Evolutionary conservation across 2,797 vertebrate genomes (phyloP).

Genomic region (Esox lucius): DNA sequence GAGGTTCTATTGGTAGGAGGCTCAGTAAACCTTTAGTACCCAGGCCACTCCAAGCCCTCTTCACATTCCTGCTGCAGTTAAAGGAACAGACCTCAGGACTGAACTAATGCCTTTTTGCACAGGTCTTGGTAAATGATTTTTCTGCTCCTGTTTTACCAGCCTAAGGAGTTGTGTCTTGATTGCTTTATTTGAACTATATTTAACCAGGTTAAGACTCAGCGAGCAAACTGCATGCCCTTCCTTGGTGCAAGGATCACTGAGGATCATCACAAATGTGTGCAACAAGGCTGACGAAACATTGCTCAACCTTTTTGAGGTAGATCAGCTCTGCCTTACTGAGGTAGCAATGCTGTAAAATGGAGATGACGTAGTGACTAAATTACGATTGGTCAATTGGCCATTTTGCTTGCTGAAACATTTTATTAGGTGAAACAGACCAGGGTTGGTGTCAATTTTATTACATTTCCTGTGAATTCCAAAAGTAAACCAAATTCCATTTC

Average conservation of each 20-base stretch:
- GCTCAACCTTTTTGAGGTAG: not conserved
- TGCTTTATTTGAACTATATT: not conserved
- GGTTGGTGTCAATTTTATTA: not conserved
- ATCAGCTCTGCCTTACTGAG: no score
- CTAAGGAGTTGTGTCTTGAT: not conserved
- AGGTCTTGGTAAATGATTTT: not conserved
- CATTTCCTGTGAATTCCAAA: not conserved
- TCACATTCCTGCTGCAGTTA: slow-evolving; percentile 47
- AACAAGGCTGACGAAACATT: not conserved
- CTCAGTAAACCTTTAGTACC: slow-evolving; percentile 41
- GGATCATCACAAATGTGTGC: not conserved
- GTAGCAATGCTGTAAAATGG: not conserved
- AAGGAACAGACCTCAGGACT: not conserved
- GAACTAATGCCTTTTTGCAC: not conserved
- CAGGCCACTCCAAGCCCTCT: not conserved
- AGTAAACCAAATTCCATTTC: no score
- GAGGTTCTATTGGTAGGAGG: slow-evolving; percentile 16
- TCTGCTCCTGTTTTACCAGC: not conserved
- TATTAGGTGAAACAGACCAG: not conserved
- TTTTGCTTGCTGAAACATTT: not conserved
- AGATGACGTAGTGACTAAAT: not conserved
- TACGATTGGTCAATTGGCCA: not conserved
- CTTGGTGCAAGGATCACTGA: not conserved
- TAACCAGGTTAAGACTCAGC: no score
- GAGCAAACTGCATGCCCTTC: not conserved